phyloP scores from a whole-genome alignment of 2,888 invertebrate genomes.

The Cryptus viduatorius region DNA sequence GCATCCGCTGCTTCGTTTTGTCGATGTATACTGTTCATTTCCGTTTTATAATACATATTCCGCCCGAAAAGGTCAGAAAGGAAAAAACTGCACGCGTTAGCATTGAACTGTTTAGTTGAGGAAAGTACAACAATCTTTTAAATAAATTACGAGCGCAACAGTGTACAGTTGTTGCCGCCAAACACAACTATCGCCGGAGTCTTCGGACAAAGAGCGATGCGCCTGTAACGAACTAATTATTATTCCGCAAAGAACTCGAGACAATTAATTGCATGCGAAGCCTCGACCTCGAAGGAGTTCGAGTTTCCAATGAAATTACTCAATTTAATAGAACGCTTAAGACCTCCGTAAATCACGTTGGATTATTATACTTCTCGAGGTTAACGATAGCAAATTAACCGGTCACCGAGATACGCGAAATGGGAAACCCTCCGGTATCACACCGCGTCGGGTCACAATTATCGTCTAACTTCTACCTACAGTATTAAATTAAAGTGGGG shows the following conservation, averaged over 20 bases:
- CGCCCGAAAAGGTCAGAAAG: slow-evolving; percentile 30
- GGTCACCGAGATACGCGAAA: not conserved
- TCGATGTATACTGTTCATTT: not conserved
- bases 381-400: slow-evolving; percentile 4
- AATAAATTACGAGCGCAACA: not conserved
- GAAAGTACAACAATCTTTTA: not conserved
- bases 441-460: not conserved
- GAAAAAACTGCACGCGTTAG: not conserved
- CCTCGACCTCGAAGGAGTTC: not conserved
- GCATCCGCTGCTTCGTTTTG: no score
- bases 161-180: not conserved
- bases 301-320: slow-evolving; percentile 11
- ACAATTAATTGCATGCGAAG: slow-evolving; percentile 5
- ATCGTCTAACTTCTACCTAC: not conserved
- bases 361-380: not conserved
- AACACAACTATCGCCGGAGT: not conserved
- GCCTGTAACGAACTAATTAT: not conserved
- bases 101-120: not conserved
- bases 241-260: not conserved
- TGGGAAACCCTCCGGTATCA: not conserved
- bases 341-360: not conserved
- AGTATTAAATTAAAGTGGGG: not conserved
- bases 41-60: slow-evolving; percentile 10
- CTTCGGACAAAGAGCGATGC: not conserved
- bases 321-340: not conserved